Evolutionary conservation across 2,888 invertebrate genomes (phyloP).

Genomic region (Ennomos quercinarius): DNA sequence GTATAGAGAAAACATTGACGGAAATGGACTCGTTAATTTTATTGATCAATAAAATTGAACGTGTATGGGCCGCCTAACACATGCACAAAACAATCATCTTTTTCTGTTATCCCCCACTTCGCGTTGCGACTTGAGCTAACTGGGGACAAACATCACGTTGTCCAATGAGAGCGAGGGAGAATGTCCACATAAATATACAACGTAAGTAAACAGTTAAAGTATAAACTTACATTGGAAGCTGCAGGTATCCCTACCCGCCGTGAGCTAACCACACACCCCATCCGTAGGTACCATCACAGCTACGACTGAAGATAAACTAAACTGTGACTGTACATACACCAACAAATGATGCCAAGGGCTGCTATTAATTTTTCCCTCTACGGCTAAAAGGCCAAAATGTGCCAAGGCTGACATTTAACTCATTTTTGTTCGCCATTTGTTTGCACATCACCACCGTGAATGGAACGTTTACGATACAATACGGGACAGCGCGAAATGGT

Average conservation of each 20-base stretch:
- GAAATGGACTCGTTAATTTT: too few species aligned
- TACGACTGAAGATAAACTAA: conserved; percentile 35
- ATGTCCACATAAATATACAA: too few species aligned
- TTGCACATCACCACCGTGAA: conserved; percentile 15
- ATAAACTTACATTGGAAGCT: conserved; percentile 51
- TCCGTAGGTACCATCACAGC: conserved; percentile 51
- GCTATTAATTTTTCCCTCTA: conserved; percentile 2
- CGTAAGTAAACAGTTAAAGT: too few species aligned
- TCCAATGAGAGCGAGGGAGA: too few species aligned
- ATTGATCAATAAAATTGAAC: too few species aligned
- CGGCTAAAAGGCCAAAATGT: conserved; percentile 15
- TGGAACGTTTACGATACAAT: conserved; percentile 55
- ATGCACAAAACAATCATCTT: too few species aligned
- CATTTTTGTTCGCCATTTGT: conserved; percentile 41
- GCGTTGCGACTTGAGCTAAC: too few species aligned
- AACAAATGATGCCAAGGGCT: conserved; percentile 62
- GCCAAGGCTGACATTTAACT: conserved; percentile 41
- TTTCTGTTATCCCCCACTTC: too few species aligned
- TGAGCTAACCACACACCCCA: conserved; percentile 74
- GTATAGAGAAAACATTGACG: too few species aligned
- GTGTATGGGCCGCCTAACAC: too few species aligned
- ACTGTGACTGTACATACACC: conserved; percentile 36
- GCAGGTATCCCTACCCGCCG: conserved; percentile 53
- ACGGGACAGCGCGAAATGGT: conserved; percentile 54
- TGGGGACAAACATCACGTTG: too few species aligned